phyloP scores from a whole-genome alignment of 2,113 vertebrate genomes.

The Thryonomys swinderianus region DNA sequence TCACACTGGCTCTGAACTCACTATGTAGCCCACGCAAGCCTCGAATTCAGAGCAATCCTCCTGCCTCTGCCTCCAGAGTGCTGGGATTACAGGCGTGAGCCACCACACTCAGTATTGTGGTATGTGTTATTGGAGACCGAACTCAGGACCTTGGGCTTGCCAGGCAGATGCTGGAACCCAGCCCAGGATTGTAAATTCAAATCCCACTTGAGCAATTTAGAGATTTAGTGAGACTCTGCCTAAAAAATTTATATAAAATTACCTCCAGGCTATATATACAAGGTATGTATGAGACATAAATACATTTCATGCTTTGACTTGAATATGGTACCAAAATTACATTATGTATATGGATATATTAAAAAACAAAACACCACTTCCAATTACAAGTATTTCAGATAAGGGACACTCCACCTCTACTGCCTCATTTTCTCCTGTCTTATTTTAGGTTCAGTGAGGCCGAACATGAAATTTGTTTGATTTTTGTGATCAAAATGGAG shows the following conservation, averaged over 20 bases:
- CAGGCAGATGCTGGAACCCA: too few species aligned
- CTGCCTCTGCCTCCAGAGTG: too few species aligned
- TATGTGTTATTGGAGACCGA: too few species aligned
- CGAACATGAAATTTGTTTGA: not conserved
- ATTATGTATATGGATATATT: not conserved
- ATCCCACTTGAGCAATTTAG: not conserved
- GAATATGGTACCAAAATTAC: not conserved
- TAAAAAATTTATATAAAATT: not conserved
- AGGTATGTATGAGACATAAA: not conserved
- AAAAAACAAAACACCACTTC: not conserved
- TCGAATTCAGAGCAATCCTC: too few species aligned
- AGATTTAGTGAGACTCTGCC: not conserved
- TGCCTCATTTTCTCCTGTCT: slow-evolving; percentile 26
- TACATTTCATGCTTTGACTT: not conserved
- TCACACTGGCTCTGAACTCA: too few species aligned
- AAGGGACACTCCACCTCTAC: not conserved
- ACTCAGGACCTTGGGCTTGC: too few species aligned
- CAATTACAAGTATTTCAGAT: not conserved
- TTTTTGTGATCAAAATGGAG: not conserved
- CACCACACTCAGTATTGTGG: too few species aligned
- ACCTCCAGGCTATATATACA: not conserved
- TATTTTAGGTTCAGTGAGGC: not conserved
- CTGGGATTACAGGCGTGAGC: too few species aligned
- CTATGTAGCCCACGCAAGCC: too few species aligned
- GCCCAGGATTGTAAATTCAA: not conserved